phyloP scores from a whole-genome alignment of 2,888 invertebrate genomes.

The Piscicola geometra region DNA sequence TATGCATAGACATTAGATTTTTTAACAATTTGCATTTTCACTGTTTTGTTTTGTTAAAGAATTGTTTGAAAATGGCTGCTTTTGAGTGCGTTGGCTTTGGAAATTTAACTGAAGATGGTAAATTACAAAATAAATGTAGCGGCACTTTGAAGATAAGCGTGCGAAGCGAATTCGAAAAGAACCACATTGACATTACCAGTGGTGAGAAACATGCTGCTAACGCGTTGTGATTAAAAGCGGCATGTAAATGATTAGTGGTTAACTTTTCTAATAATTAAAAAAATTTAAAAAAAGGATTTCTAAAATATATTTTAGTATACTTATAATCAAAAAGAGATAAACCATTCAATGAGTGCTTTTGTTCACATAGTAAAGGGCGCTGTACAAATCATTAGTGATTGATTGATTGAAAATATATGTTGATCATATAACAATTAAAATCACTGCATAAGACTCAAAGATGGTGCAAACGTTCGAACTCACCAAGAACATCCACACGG shows the following conservation, averaged over 20 bases:
- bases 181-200: slow-evolving; percentile 48
- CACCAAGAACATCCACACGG: slow-evolving; percentile 35
- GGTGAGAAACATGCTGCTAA: slow-evolving; percentile 44
- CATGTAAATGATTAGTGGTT: too few relatives aligned
- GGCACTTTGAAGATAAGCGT: slow-evolving; percentile 46
- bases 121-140: slow-evolving; percentile 46
- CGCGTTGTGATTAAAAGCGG: too few relatives aligned
- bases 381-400: too few relatives aligned
- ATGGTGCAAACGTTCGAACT: slow-evolving; percentile 32
- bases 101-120: slow-evolving; percentile 49
- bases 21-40: slow-evolving; percentile 7
- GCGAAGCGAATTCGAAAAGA: slow-evolving; percentile 45
- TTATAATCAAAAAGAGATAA: too few relatives aligned
- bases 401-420: too few relatives aligned
- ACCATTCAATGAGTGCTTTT: too few relatives aligned
- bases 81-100: slow-evolving; percentile 54
- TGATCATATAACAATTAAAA: too few relatives aligned
- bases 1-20: too few relatives aligned
- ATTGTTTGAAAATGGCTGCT: slow-evolving; percentile 49
- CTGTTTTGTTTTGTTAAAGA: not conserved
- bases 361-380: too few relatives aligned
- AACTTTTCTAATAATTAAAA: too few relatives aligned
- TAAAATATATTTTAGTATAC: too few relatives aligned
- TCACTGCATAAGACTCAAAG: slow-evolving; percentile 39
- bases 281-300: too few relatives aligned